Evolutionary conservation across 1,140 invertebrate genomes (phyloP).

Genomic region (Aleiodes sp.): DNA sequence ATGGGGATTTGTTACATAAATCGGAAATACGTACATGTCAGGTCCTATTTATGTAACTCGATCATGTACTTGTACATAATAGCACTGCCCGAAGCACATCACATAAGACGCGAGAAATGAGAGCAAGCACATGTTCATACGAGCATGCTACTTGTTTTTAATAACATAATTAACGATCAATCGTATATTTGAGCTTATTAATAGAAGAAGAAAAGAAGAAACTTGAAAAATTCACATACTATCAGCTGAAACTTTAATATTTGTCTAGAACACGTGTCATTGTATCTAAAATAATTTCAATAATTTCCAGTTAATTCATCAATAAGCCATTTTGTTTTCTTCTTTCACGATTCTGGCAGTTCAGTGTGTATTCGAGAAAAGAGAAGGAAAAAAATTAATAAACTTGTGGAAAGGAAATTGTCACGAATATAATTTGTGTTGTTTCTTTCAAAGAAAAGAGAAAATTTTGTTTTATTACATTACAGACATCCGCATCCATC

Average conservation of each 20-base stretch:
- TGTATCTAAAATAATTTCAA: not conserved
- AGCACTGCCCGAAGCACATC: constrained; percentile 58
- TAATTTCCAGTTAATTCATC: not conserved
- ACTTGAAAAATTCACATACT: not conserved
- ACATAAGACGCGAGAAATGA: not conserved
- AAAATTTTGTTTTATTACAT: constrained; percentile 13
- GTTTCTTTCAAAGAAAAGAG: constrained; percentile 30
- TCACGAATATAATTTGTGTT: constrained; percentile 38
- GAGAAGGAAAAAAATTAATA: constrained; percentile 25
- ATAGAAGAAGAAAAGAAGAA: not conserved
- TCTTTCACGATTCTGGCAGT: constrained; percentile 30
- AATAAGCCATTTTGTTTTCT: not conserved
- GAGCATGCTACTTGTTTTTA: not conserved
- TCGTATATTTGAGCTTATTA: constrained; percentile 32
- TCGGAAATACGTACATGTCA: constrained; percentile 63
- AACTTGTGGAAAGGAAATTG: constrained; percentile 47
- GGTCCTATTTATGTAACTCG: constrained; percentile 61
- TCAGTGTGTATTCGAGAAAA: constrained; percentile 49
- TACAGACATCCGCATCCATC: not conserved
- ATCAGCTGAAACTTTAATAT: not conserved
- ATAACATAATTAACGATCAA: constrained; percentile 9
- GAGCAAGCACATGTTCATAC: constrained; percentile 2
- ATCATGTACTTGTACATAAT: constrained; percentile 60
- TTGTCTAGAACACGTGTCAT: too few relatives aligned
- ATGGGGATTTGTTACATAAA: constrained; percentile 62